Evolutionary conservation across 2,888 invertebrate genomes (phyloP), one percentile per base, ranked within the genome.

Genomic region (Plebejus argus): DNA sequence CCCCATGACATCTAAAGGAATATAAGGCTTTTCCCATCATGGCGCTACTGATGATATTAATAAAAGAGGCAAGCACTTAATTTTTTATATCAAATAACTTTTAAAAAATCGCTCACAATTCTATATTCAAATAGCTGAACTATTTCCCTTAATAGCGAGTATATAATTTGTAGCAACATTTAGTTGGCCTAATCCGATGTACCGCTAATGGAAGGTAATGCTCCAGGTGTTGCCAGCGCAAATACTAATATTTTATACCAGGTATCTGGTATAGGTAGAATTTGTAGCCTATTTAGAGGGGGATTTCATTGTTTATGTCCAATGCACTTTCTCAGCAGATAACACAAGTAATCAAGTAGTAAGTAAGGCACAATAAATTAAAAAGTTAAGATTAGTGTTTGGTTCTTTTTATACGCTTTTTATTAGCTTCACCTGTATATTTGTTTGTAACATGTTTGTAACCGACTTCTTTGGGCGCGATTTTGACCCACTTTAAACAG

Each of bases 151-250:
- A 61, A 66, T 66, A 76, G 66, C 45, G 66, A 6, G 39, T 45
- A 20, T 45, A 20, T 39, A 45, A 72, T 45, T 72, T 80, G 79
- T 79, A 78, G 78, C 76, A 78, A 84, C 83, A 83, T 80, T 83
- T 80, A 76, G 79, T 79, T 78, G 72, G 84, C 86, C 87, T 91
- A 92, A 92, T 92, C 92, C 90, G 83, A 79, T 89, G 90, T 90
- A 83, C 82, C 86, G 84, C 89, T 92, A 92, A 92, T 92, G 92
- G 92, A 89, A 89, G 89, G 87, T 90, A 89, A 91, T 88, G 88
- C 82, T 81, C 75, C 81, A 78, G 80, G 80, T 81, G 79, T 58
- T 72, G 49, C 53, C 74, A 49, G 18, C 20, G 28, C 53, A 18
- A 53, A 53, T 53, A 53, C 53, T 18, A 53, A 53, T 53, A 23